Conservation (phyloP, 1,140 invertebrate genomes). For the Cephus cinctus region DNA sequence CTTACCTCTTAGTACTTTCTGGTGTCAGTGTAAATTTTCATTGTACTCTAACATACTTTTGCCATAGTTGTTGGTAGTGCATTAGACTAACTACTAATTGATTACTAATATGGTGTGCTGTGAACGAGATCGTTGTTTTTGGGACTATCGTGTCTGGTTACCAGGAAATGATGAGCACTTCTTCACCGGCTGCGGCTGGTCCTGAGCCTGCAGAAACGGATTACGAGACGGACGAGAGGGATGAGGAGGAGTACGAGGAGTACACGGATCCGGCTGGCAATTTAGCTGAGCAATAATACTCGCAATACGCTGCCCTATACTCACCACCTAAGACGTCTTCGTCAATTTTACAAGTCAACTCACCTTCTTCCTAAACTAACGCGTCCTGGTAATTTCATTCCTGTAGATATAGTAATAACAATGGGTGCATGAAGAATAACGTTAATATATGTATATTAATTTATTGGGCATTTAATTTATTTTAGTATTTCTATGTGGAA, state of each 20-base stretch:
- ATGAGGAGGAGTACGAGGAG: conserved; percentile 49
- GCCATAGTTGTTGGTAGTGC: no score
- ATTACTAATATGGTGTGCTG: no score
- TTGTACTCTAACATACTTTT: no score
- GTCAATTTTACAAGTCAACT: conserved; percentile 30
- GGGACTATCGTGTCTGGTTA: conserved; percentile 37
- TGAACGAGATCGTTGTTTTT: no score
- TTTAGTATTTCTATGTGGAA: background rate
- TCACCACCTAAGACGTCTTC: conserved; percentile 33
- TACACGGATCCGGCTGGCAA: conserved; percentile 49
- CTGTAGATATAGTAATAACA: background rate
- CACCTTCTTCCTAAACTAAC: conserved; percentile 32
- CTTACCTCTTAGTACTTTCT: no score
- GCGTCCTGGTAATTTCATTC: conserved; percentile 23
- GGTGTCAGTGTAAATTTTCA: no score
- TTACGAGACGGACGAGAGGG: conserved; percentile 46
- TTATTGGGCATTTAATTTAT: background rate
- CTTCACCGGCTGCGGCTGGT: conserved; percentile 41
- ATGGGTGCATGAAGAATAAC: background rate
- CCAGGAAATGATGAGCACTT: conserved; percentile 48
- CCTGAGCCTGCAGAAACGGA: conserved; percentile 54
- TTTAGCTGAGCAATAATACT: conserved; percentile 51
- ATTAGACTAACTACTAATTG: no score
- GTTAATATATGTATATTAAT: background rate
- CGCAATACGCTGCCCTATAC: conserved; percentile 40